phyloP scores from a whole-genome alignment of 1,140 invertebrate species.

The Zaprionus kolodkinae region DNA sequence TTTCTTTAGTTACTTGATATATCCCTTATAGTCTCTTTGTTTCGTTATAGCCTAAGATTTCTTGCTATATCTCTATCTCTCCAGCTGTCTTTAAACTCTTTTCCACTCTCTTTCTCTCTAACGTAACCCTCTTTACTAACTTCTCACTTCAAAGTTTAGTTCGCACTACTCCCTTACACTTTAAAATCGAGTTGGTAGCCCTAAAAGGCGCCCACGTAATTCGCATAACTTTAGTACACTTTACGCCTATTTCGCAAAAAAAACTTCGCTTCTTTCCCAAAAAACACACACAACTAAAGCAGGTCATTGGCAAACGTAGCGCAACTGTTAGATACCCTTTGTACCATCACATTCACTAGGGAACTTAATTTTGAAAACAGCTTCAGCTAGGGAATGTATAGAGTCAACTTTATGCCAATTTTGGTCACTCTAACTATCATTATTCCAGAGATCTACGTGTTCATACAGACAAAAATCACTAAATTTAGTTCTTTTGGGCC shows the following conservation, averaged over 20 bases:
- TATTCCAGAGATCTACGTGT: not conserved
- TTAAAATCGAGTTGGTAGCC: conserved; percentile 27
- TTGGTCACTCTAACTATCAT: not conserved
- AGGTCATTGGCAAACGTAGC: not conserved
- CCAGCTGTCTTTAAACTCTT: not conserved
- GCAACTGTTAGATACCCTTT: not conserved
- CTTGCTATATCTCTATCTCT: too few species aligned
- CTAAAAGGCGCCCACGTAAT: conserved; percentile 60
- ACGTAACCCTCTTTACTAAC: not conserved
- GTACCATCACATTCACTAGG: fast-evolving
- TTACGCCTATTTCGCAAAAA: conserved; percentile 74
- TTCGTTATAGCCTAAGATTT: too few species aligned
- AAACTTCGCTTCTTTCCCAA: conserved; percentile 41
- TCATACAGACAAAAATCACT: not conserved
- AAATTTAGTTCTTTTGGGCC: not conserved
- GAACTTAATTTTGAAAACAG: not conserved
- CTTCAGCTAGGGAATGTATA: too few species aligned
- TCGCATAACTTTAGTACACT: conserved; percentile 68
- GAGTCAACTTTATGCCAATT: not conserved
- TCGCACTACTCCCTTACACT: not conserved
- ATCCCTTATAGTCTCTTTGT: too few species aligned
- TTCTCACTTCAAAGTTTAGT: too few species aligned
- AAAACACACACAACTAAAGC: conserved; percentile 13
- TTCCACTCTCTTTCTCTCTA: not conserved
- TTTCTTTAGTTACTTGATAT: too few species aligned